Conservation (phyloP, 1,140 invertebrate species). For the Sipha flava region DNA sequence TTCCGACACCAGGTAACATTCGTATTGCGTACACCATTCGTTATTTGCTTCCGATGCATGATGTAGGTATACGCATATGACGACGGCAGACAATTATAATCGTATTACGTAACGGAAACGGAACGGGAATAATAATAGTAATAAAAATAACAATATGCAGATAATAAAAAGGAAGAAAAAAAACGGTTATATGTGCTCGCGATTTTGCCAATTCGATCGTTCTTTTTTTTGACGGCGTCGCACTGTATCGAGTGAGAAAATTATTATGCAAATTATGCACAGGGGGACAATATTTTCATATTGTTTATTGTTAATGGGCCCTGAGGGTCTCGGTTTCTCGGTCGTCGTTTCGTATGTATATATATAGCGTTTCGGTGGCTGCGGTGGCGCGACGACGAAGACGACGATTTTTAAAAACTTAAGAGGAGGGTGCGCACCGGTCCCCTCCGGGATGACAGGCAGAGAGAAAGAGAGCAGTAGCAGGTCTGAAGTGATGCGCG, state of each 20-base stretch:
- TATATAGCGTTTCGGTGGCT: neutral
- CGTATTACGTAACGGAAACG: neutral
- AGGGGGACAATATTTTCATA: neutral
- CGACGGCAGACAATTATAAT: neutral
- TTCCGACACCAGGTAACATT: neutral
- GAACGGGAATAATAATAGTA: neutral
- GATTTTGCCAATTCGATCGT: neutral
- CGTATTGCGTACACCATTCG: too few relatives aligned
- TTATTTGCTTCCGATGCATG: too few relatives aligned
- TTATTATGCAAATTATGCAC: conserved; percentile 23
- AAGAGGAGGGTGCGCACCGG: neutral
- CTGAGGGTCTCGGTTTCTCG: neutral
- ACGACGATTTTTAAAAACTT: neutral
- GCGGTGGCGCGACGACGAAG: neutral
- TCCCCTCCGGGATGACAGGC: neutral
- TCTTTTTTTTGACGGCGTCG: neutral
- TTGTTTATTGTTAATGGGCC: conserved; percentile 17
- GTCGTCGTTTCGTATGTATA: neutral
- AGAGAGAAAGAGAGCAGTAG: too few relatives aligned
- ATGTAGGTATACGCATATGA: neutral
- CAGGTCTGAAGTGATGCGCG: conserved; percentile 21
- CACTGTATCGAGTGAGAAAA: neutral
- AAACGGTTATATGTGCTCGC: conserved; percentile 9
- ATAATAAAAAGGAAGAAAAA: neutral
- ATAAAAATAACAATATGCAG: neutral